Percentiles rank a stretch among this genome's conserved stretches.
Conservation (phyloP, 2,113 vertebrate genomes). For the Antechinus stuartii region DNA sequence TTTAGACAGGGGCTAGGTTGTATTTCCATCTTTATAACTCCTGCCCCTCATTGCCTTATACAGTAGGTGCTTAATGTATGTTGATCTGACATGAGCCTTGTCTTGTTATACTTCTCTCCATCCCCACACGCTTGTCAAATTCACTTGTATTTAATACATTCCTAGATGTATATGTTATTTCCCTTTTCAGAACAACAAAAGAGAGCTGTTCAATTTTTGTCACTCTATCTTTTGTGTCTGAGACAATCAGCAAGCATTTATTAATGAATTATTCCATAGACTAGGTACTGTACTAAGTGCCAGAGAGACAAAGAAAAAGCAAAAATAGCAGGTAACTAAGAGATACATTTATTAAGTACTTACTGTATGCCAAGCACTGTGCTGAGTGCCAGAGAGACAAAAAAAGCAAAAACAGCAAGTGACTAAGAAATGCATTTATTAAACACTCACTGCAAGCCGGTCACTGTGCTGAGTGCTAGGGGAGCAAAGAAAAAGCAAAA, state of each 20-base stretch:
- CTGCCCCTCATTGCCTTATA: accelerated
- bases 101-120: not conserved
- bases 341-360: not conserved
- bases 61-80: not conserved
- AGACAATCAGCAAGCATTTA: not conserved
- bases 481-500: not conserved
- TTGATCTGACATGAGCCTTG: not conserved
- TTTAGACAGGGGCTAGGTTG: not conserved
- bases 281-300: not conserved
- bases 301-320: too few relatives aligned
- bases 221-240: not conserved
- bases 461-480: not conserved
- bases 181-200: not conserved
- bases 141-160: not conserved
- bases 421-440: not conserved
- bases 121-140: not conserved
- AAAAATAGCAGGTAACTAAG: too few relatives aligned
- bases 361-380: not conserved
- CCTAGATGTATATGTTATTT: not conserved
- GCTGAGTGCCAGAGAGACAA: not conserved
- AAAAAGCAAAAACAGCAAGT: not conserved
- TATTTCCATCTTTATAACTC: not conserved
- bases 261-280: not conserved
- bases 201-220: not conserved
- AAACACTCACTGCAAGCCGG: not conserved